Evolutionary conservation across 2,888 invertebrate genomes (phyloP).

Genomic region (Drosophila pseudotalamancana): DNA sequence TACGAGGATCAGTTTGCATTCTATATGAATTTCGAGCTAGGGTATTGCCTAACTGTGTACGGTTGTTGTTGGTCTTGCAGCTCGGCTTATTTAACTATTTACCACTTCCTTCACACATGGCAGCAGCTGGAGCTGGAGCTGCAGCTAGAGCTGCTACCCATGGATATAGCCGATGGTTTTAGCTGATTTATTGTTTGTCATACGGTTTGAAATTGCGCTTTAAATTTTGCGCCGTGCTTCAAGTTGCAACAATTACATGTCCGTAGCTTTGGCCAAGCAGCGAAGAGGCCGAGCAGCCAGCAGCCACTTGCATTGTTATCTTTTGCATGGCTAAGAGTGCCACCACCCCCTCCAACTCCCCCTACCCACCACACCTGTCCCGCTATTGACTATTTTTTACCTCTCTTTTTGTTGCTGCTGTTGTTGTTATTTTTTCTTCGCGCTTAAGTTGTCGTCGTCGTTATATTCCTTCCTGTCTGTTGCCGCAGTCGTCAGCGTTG

Average conservation of each 20-base stretch:
- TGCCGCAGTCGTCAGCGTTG: slow-evolving; percentile 70
- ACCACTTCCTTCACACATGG: slow-evolving; percentile 72
- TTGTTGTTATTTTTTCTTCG: slow-evolving; percentile 73
- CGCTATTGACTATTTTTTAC: slow-evolving; percentile 74
- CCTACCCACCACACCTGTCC: slow-evolving; percentile 1
- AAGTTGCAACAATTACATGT: slow-evolving; percentile 75
- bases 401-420: too few species aligned
- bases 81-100: slow-evolving; percentile 75
- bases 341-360: slow-evolving; percentile 5
- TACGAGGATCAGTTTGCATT: neutral
- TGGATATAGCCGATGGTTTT: slow-evolving; percentile 69
- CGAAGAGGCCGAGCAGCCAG: slow-evolving; percentile 34
- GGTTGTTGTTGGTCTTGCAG: slow-evolving; percentile 8
- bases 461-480: slow-evolving; percentile 79
- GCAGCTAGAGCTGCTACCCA: neutral
- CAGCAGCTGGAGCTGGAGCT: slow-evolving; percentile 30
- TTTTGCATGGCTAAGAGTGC: slow-evolving; percentile 64
- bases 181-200: slow-evolving; percentile 79
- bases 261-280: slow-evolving; percentile 59
- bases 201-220: slow-evolving; percentile 78
- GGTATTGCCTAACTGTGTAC: slow-evolving; percentile 26
- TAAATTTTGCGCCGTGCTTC: slow-evolving; percentile 70
- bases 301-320: slow-evolving; percentile 77
- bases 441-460: slow-evolving; percentile 77
- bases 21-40: slow-evolving; percentile 4